Percentiles rank a stretch among this genome's conserved stretches.
Conservation (phyloP, 1,140 invertebrate species). For the Rhagoletis zephyria region DNA sequence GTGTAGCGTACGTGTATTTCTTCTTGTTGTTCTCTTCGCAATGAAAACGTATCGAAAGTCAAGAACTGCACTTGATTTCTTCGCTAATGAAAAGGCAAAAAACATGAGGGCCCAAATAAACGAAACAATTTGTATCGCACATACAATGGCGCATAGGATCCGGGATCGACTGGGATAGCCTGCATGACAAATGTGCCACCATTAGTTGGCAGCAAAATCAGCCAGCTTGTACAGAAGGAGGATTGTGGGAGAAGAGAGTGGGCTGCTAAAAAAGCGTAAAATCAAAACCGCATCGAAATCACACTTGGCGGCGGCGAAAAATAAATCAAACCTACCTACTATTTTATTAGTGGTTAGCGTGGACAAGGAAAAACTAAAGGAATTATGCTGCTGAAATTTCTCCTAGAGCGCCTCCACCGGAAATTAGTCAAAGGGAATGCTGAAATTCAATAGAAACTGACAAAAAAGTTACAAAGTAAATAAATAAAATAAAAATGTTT, state of each 20-base stretch:
- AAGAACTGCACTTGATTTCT: constrained; percentile 50
- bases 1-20: neutral
- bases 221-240: no score
- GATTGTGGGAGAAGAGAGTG: neutral
- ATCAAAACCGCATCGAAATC: constrained; percentile 20
- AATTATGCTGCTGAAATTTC: neutral
- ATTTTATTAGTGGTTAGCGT: neutral
- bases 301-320: neutral
- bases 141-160: neutral
- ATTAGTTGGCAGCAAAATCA: constrained; percentile 14
- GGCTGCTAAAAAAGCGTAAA: neutral
- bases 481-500: neutral
- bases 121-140: neutral
- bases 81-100: constrained; percentile 46
- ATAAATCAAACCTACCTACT: constrained; percentile 30
- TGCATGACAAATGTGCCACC: constrained; percentile 41
- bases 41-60: constrained; percentile 20
- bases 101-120: neutral
- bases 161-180: neutral
- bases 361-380: neutral
- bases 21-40: neutral
- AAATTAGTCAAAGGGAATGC: constrained; percentile 7
- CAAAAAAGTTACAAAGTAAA: neutral
- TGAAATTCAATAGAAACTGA: neutral
- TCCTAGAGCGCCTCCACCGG: neutral